Percentiles rank a stretch among this genome's conserved stretches.
phyloP scores from a whole-genome alignment of 2,113 vertebrate genomes.

The Nothocercus julius region DNA sequence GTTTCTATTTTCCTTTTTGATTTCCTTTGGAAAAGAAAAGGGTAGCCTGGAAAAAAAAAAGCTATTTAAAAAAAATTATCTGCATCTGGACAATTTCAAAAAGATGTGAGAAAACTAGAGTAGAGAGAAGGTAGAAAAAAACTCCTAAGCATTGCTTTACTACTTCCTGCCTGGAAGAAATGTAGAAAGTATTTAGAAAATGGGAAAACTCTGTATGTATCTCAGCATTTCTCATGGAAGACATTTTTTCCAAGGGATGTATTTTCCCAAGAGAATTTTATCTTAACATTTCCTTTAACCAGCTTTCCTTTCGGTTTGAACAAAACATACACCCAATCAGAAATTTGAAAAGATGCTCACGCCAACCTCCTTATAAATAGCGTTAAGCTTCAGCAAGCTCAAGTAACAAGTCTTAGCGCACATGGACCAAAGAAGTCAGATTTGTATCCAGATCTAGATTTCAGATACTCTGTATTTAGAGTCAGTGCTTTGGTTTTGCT shows the following conservation, averaged over 20 bases:
- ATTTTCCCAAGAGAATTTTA: neutral
- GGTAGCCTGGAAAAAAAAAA: neutral
- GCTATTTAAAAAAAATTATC: neutral
- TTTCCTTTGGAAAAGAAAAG: slow-evolving; percentile 7
- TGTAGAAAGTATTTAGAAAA: neutral
- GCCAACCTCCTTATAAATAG: neutral
- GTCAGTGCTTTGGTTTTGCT: neutral
- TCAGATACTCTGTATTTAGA: neutral
- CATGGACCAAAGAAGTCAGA: neutral
- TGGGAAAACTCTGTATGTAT: neutral
- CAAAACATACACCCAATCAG: neutral
- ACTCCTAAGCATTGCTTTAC: neutral
- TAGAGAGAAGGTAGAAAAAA: neutral
- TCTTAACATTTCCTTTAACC: neutral
- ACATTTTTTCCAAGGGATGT: neutral
- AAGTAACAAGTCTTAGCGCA: neutral
- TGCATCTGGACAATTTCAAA: neutral
- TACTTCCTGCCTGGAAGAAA: neutral
- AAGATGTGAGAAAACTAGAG: neutral
- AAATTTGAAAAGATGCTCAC: neutral
- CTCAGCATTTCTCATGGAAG: neutral
- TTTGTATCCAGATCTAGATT: neutral
- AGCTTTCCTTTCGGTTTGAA: neutral
- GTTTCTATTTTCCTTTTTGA: neutral
- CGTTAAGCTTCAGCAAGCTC: neutral